A percentile compares a stretch with the other conserved stretches of the same genome.
Evolutionary conservation across 1,140 invertebrate genomes (phyloP).

Genomic region (Caenorhabditis brenneri): DNA sequence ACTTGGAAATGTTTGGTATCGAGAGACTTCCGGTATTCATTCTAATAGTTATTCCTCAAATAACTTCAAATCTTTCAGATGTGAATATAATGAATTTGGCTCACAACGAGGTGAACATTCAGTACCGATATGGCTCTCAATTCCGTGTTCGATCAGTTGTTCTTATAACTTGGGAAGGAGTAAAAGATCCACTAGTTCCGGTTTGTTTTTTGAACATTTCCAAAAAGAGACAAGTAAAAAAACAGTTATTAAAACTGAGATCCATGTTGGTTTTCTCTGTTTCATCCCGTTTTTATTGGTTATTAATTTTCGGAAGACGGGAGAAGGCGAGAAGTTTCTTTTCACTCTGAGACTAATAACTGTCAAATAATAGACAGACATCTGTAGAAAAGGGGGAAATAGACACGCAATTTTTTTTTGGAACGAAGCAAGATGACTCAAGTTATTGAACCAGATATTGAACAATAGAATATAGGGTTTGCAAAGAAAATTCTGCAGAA

Average conservation of each 20-base stretch:
- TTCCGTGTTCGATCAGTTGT: constrained; percentile 50
- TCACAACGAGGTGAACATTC: constrained; percentile 58
- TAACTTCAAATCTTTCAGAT: constrained; percentile 41
- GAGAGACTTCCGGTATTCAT: constrained; percentile 49
- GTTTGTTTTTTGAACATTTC: background rate
- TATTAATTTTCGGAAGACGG: constrained; percentile 17
- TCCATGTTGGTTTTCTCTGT: background rate
- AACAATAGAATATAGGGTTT: background rate
- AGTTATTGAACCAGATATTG: background rate
- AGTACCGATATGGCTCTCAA: constrained; percentile 53
- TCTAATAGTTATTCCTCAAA: background rate
- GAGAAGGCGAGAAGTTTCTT: constrained; percentile 13
- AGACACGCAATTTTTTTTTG: background rate
- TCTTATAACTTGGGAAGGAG: constrained; percentile 53
- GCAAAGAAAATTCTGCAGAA: background rate
- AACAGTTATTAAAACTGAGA: background rate
- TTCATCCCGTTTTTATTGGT: background rate
- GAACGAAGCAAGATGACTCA: background rate
- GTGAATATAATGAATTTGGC: constrained; percentile 55
- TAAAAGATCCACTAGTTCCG: background rate
- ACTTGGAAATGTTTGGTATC: constrained; percentile 46
- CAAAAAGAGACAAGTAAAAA: background rate
- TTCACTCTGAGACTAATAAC: background rate
- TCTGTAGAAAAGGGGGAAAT: background rate
- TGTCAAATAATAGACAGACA: background rate